Percentiles rank a stretch among this genome's conserved stretches.
Evolutionary conservation across 2,888 invertebrate species (phyloP).

Genomic region (Drosophila maculinotata): DNA sequence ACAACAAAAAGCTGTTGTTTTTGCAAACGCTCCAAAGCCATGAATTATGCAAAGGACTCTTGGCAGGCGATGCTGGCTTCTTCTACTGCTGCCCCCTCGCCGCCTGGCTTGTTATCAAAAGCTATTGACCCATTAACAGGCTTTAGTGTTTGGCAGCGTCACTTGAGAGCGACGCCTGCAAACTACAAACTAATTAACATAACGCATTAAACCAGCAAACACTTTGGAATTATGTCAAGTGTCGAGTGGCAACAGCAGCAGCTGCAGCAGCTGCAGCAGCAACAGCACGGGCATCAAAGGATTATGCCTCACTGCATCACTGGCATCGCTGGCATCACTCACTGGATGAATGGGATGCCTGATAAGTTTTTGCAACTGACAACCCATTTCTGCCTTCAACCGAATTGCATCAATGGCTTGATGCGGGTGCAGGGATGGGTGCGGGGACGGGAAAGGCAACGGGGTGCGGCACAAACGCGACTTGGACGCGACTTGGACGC

Average conservation of each 20-base stretch:
- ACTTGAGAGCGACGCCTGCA: slow-evolving; percentile 50
- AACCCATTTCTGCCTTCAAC: slow-evolving; percentile 36
- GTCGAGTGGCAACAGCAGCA: slow-evolving; percentile 40
- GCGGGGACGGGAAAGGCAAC: neutral
- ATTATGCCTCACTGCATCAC: slow-evolving; percentile 38
- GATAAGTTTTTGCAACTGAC: slow-evolving; percentile 52
- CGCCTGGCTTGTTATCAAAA: slow-evolving; percentile 54
- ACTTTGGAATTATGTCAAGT: slow-evolving; percentile 77
- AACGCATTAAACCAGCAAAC: slow-evolving; percentile 73
- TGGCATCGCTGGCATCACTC: no score
- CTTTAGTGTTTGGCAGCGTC: slow-evolving; percentile 47
- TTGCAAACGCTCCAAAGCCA: slow-evolving; percentile 33
- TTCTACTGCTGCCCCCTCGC: neutral
- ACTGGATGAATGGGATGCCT: no score
- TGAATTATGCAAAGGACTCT: slow-evolving; percentile 77
- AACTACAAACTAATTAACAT: slow-evolving; percentile 73
- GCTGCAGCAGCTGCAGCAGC: no score
- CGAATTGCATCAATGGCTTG: slow-evolving; percentile 9
- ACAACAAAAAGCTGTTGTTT: slow-evolving; percentile 54
- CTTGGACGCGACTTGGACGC: slow-evolving; percentile 36
- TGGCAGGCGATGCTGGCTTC: slow-evolving; percentile 35
- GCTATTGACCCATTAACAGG: slow-evolving; percentile 78
- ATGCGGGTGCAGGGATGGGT: neutral
- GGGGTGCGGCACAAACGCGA: slow-evolving; percentile 5
- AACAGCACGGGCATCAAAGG: slow-evolving; percentile 61